Conservation (phyloP, 2,888 invertebrate species). For the Heliconius erato region DNA sequence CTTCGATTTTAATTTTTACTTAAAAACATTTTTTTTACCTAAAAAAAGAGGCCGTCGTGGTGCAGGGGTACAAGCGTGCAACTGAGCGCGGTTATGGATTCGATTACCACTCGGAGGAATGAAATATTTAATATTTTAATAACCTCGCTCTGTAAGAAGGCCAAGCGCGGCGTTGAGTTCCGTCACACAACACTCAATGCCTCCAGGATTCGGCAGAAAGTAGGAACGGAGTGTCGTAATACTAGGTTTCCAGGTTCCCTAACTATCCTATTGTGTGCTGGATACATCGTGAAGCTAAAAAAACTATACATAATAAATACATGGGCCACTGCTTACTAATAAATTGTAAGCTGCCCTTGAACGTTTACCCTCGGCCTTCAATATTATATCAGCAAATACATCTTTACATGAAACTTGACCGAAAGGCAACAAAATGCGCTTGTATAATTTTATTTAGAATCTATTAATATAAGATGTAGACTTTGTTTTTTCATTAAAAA, state of each 20-base stretch:
- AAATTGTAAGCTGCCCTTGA: background rate
- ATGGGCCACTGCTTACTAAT: background rate
- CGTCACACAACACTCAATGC: background rate
- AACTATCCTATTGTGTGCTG: background rate
- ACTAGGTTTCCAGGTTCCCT: background rate
- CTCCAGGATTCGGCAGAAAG: background rate
- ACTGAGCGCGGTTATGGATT: background rate
- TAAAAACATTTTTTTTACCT: no score
- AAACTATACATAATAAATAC: background rate
- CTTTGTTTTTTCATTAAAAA: no score
- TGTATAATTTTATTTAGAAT: background rate
- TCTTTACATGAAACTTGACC: constrained; percentile 12
- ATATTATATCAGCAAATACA: constrained; percentile 5
- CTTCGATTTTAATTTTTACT: no score
- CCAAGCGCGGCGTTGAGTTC: background rate
- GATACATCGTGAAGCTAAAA: background rate
- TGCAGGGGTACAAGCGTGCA: no score
- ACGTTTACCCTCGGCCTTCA: constrained; percentile 7
- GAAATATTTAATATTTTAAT: background rate
- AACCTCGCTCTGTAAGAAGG: background rate
- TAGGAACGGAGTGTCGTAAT: background rate
- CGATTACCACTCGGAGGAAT: no score
- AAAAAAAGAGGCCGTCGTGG: no score
- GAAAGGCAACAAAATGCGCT: background rate
- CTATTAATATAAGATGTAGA: background rate